Base-by-base conservation (phyloP, 2,888 invertebrate genomes). In the Idaea straminata region DNA sequence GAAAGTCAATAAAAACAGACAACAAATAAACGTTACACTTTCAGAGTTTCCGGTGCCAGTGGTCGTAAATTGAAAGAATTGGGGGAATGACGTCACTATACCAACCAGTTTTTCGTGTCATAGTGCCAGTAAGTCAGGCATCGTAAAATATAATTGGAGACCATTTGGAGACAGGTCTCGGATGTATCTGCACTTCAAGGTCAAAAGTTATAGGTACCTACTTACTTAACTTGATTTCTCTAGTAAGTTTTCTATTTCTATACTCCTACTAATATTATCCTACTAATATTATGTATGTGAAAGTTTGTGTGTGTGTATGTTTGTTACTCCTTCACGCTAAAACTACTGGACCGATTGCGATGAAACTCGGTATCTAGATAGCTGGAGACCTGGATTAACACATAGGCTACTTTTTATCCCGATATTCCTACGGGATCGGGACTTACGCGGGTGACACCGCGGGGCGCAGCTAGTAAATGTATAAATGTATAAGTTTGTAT, bases 71-170 rank as follows among this genome's bases (percentile, higher is more conserved):
- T 16, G 58, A 67, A 66, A 66, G 65, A 72, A 71, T 67, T 63
- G 16, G 68, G 69, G 65, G 62, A 35, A 64, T 67, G 65, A 65
- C 70, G 65, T 69, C 69, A 68, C 57, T 62, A 64, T 63, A 58
- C 36, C 67, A 64, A 61, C 58, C 64, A 59, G 35, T 59, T 64
- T 63, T 65, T 64, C 67, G 67, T 65, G 68, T 57, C 65, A 65
- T 61, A 64, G 62, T 25, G 16, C 64, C 59, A 64, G 62, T 58
- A 63, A 67, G 68, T 10, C 59, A 63, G 60, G 66, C 64, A 58
- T 34, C 67, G 65, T 71, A 72, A 70, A 73, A 72, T 69, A 70
- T 73, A 73, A 73, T 70, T 71, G 66, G 69, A 61, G 61, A 66
- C 47, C 47, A 7, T 13, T 47, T 16, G 59, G 59, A 25, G 13